Conservation (phyloP, 2,113 vertebrate genomes). For the Carettochelys insculpta region DNA sequence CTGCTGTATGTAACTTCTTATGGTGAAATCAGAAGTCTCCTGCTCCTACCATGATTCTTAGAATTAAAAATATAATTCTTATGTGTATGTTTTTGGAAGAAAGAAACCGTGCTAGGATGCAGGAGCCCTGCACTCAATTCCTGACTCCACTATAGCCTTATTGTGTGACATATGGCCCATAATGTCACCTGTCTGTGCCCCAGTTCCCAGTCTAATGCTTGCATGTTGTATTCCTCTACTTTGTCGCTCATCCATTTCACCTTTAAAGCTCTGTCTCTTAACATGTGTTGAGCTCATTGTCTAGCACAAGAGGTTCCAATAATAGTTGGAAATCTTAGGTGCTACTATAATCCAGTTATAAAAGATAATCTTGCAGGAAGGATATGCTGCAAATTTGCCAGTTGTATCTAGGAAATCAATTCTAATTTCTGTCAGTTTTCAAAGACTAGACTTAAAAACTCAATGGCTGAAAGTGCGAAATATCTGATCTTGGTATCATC, state of each 20-base stretch:
- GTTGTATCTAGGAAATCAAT: not conserved
- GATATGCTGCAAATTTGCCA: not conserved
- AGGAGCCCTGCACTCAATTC: not conserved
- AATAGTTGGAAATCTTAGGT: not conserved
- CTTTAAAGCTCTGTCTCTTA: not conserved
- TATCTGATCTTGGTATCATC: not conserved
- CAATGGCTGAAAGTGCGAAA: not conserved
- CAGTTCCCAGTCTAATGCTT: not conserved
- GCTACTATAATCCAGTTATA: not conserved
- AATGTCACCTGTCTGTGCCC: not conserved
- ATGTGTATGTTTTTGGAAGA: not conserved
- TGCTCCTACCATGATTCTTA: not conserved
- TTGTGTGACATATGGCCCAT: not conserved
- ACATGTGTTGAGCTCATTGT: not conserved
- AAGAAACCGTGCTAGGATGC: not conserved
- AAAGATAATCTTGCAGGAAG: not conserved
- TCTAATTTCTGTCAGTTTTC: not conserved
- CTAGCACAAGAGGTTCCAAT: not conserved
- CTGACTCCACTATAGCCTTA: not conserved
- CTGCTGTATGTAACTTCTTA: not conserved
- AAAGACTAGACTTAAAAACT: not conserved
- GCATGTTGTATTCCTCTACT: not conserved
- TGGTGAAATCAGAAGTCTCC: not conserved
- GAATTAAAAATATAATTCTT: not conserved
- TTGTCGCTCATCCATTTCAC: not conserved